Conservation (phyloP, 2,888 invertebrate genomes). For the Allolobophora icterica region DNA sequence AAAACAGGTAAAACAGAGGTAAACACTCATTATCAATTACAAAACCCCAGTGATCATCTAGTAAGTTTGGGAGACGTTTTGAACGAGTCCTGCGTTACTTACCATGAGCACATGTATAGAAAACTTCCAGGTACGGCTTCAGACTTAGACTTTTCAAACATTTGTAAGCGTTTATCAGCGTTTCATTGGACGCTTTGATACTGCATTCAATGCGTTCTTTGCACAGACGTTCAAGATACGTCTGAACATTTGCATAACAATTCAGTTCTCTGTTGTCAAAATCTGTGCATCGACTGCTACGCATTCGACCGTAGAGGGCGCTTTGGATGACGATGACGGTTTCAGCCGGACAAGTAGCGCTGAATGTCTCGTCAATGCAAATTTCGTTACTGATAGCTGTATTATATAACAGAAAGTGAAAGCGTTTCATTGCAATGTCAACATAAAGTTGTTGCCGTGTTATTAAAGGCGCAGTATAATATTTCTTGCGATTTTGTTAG, state of each 20-base stretch:
- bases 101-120: background rate
- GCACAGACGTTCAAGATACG: background rate
- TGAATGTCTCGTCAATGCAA: background rate
- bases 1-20: background rate
- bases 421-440: too few species aligned
- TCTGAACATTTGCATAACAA: background rate
- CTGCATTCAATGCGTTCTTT: background rate
- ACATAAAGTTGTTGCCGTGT: too few species aligned
- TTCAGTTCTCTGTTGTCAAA: background rate
- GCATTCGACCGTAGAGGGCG: background rate
- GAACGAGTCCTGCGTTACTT: background rate
- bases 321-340: background rate
- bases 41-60: too few species aligned
- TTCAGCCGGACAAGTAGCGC: background rate
- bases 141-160: background rate
- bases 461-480: too few species aligned
- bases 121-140: constrained; percentile 17
- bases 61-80: background rate
- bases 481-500: too few species aligned
- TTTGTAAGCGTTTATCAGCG: background rate
- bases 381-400: background rate
- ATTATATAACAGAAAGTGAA: background rate
- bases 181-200: background rate
- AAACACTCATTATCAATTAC: background rate
- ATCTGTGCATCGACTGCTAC: background rate